A percentile compares a stretch with the other conserved stretches of the same genome.
These are phyloP conservation scores for Colostygia pectinataria DNA, from an alignment of 2,888 invertebrate species.

Conservation along the genomic window DNA sequence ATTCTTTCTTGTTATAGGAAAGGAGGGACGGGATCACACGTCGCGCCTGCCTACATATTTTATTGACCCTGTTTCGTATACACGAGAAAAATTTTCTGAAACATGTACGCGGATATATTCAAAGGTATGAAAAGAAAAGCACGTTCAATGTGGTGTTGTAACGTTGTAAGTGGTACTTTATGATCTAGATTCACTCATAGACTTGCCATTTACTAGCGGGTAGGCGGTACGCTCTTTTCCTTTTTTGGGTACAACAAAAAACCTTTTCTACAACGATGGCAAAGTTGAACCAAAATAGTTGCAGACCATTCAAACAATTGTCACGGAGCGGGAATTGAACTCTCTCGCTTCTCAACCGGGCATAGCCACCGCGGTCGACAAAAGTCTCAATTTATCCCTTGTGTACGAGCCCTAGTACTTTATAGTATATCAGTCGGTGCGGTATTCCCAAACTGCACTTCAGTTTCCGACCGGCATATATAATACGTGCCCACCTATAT, in stretches of 20 bases:
- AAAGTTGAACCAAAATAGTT: no score
- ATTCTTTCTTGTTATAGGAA: slow-evolving; percentile 80
- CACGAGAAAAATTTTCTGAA: slow-evolving; percentile 38
- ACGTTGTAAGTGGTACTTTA: background rate
- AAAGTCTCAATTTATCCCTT: slow-evolving; percentile 41
- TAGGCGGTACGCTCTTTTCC: no score
- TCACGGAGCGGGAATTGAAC: no score
- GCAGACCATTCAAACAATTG: no score
- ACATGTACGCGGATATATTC: slow-evolving; percentile 50
- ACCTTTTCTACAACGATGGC: no score
- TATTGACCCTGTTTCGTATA: slow-evolving; percentile 63
- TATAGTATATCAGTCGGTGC: slow-evolving; percentile 80
- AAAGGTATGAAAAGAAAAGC: background rate
- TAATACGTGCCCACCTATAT: slow-evolving; percentile 42
- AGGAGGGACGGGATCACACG: slow-evolving; percentile 64
- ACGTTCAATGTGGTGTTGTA: background rate
- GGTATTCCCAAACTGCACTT: slow-evolving; percentile 83
- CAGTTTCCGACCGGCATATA: slow-evolving; percentile 64
- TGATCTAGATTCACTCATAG: no score
- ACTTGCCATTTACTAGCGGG: no score
- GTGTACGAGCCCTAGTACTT: slow-evolving; percentile 57
- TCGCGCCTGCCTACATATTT: slow-evolving; percentile 78
- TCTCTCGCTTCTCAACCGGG: no score
- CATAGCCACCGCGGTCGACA: slow-evolving; percentile 24
- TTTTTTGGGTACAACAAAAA: no score